Percentiles rank a stretch among this genome's conserved stretches.
These are phyloP conservation scores for Athene noctua DNA, from an alignment of 2,113 vertebrate species.

Conservation along the genomic window DNA sequence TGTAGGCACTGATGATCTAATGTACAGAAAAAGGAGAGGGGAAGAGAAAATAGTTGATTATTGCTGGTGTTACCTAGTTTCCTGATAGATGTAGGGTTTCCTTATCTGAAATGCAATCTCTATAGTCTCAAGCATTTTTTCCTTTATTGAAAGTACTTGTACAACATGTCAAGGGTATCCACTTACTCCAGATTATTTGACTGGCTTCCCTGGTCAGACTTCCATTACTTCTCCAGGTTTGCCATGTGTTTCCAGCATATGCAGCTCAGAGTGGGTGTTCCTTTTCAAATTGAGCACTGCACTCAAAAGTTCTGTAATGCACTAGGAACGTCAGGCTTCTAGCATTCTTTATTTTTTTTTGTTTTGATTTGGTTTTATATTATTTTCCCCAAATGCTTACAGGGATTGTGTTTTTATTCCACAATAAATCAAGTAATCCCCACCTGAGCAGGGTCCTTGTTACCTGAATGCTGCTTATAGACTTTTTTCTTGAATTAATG, in stretches of 20 bases:
- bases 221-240: neutral
- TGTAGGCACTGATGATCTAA: neutral
- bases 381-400: neutral
- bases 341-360: neutral
- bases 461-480: neutral
- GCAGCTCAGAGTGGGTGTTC: neutral
- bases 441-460: neutral
- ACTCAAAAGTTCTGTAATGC: neutral
- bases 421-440: neutral
- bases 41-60: neutral
- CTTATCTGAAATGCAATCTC: neutral
- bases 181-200: neutral
- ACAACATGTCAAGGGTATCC: neutral
- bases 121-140: neutral
- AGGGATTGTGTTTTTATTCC: neutral
- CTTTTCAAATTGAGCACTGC: fast-evolving
- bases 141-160: neutral
- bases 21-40: neutral
- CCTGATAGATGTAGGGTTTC: neutral
- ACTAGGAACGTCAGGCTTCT: neutral
- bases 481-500: neutral
- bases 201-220: neutral
- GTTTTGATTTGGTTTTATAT: fast-evolving
- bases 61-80: neutral
- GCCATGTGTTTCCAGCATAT: neutral